Base-by-base conservation (phyloP, 2,113 vertebrate species). In the Puntigrus tetrazona region DNA sequence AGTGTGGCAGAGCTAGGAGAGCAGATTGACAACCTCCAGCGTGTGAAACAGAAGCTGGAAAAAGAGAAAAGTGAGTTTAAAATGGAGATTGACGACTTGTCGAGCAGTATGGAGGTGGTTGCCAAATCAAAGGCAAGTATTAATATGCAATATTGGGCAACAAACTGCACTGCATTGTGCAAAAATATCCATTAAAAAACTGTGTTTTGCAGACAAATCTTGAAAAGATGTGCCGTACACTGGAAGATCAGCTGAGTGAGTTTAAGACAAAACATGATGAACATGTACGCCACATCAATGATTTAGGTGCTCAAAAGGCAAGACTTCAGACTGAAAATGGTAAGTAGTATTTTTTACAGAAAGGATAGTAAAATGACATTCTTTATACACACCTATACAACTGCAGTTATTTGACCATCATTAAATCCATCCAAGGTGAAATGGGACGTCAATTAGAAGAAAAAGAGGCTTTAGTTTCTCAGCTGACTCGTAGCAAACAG, bases 51-150 rank as follows among this genome's bases (percentile, higher is more conserved):
- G 92, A 98, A 98, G 88, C 93, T 97, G 90, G 96, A 98, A 94
- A 97, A 98, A 87, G 97, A 98, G 92, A 99, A 98, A 84, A 97
- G 97, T 0, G 96, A 98, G 84, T 85, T 93, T 83, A 98, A 96
- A 95, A 97, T 99, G 97, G 97, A 98, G 91, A 96, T 96, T 0
- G 97, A 99, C 0, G 96, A 97, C 78, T 92, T 97, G 3, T 84
- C 90, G 1, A 95, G 96, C 88, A 97, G 95, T 59, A 94, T 97
- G 96, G 96, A 97, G 86, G 34, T 91, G 6, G 88, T 97, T 38
- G 94, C 96, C 16, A 97, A 97, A 91, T 50, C 94, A 5, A 96
- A 96, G 91, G 95, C 95, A 72, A 89, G 9, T 7, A n/a, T 47
- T 18, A 76, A 22, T 78, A 74, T 47, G 72, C 20, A 31, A 8